Conservation (phyloP, 2,888 invertebrate genomes). For the Pandemis corylana region DNA sequence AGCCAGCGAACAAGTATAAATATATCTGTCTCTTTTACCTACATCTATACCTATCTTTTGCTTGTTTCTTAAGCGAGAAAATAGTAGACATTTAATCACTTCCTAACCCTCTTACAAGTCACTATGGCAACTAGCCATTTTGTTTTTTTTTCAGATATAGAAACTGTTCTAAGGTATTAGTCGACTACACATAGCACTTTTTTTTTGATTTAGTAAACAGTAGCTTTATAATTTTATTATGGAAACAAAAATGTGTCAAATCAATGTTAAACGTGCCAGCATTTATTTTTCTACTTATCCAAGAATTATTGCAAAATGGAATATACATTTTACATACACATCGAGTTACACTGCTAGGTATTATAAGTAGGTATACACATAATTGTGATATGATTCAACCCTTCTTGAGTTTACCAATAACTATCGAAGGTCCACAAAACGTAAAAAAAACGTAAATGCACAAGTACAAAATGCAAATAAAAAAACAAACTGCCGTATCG, state of each 20-base stretch:
- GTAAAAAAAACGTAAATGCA: slow-evolving; percentile 52
- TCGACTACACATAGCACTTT: too few relatives aligned
- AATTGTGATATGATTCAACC: slow-evolving; percentile 80
- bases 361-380: slow-evolving; percentile 64
- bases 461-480: slow-evolving; percentile 40
- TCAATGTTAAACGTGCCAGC: slow-evolving; percentile 30
- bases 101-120: too few relatives aligned
- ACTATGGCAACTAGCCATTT: too few relatives aligned
- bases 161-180: too few relatives aligned
- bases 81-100: too few relatives aligned
- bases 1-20: too few relatives aligned
- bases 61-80: too few relatives aligned
- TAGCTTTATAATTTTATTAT: neutral
- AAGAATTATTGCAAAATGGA: slow-evolving; percentile 60
- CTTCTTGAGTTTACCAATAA: slow-evolving; percentile 44
- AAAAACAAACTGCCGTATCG: slow-evolving; percentile 44
- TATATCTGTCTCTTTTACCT: too few relatives aligned
- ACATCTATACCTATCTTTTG: too few relatives aligned
- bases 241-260: slow-evolving; percentile 33
- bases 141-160: too few relatives aligned
- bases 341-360: slow-evolving; percentile 64
- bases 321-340: slow-evolving; percentile 66
- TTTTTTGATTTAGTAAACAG: neutral
- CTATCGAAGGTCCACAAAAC: slow-evolving; percentile 38
- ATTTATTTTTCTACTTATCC: slow-evolving; percentile 44